Evolutionary conservation across 1,140 invertebrate genomes (phyloP), one percentile per base, ranked within the genome.

Genomic region (Aricia agestis): DNA sequence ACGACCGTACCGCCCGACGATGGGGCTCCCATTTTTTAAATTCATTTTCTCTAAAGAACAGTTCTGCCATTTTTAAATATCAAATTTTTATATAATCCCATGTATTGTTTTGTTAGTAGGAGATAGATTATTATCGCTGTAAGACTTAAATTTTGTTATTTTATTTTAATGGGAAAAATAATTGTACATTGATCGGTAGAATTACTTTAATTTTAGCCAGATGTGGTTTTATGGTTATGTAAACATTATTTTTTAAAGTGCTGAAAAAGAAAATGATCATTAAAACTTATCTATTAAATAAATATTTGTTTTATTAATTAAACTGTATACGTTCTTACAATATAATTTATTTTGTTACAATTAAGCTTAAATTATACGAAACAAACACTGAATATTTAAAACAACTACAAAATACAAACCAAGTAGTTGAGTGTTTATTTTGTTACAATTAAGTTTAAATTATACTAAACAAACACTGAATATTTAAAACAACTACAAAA

Each of bases 261-360:
- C 87, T 89, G 85, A 81, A 88, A 78, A 85, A 82, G 68, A 76
- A 84, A 86, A 89, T 89, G 85, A 88, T 87, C 82, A 91, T 91
- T 89, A 89, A 89, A 89, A 87, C 82, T 88, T 88, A 89, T 84
- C 83, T 85, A 89, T 87, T 88, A 85, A 84, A 82, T 77, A 72
- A 61, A 57, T 70, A 52, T 76, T 80, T 78, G 76, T 73, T 75
- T 75, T 77, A 52, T 75, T 72, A 63, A 36, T 66, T 19, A 70
- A 63, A 17, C 36, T 52, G 31, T 66, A 9, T 32, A n/a, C n/a
- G 4, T 66, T 66, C 9, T 36, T 19, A 66, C 15, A 11, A 36
- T 66, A 45, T 7, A n/a, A n/a, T n/a, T n/a, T n/a, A n/a, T n/a
- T n/a, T n/a, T n/a, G n/a, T n/a, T n/a, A n/a, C n/a, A n/a, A n/a